Base-by-base conservation (phyloP, 2,888 invertebrate species). In the Hydroisotoma schaefferi region DNA sequence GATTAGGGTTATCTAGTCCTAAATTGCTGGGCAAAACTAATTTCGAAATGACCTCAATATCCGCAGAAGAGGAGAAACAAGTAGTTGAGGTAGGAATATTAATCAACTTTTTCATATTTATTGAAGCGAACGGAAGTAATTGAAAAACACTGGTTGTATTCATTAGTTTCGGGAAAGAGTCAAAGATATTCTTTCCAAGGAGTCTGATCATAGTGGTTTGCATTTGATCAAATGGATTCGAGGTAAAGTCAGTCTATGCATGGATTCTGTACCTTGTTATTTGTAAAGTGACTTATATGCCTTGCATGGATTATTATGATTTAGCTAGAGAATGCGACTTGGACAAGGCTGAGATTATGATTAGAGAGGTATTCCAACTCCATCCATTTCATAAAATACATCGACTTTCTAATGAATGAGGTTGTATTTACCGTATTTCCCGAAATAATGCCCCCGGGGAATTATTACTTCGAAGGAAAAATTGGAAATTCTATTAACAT, bases 351-450 rank as follows among this genome's bases (percentile, higher is more conserved):
- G 59, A 59, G 22, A 55, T 57, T n/a, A 59, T 63, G 59, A 10
- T 63, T 6, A 33, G 63, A 44, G 59, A 63, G 63, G 63, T 63
- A 33, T 10, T n/a, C n/a, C n/a, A n/a, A n/a, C n/a, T n/a, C n/a
- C n/a, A n/a, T n/a, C n/a, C 33, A 10, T 33, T 10, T 33, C 33
- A 33, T 33, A 10, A 33, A 33, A 33, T 33, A 8, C 33, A 10
- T 10, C 33, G 15, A 33, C 33, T 33, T 10, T 33, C 33, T 8
- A 33, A 33, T n/a, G n/a, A n/a, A n/a, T n/a, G n/a, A n/a, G n/a
- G n/a, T n/a, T n/a, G n/a, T n/a, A n/a, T n/a, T n/a, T n/a, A n/a
- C n/a, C n/a, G n/a, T n/a, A n/a, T n/a, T n/a, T n/a, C n/a, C n/a
- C n/a, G n/a, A n/a, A n/a, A n/a, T n/a, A n/a, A n/a, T n/a, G n/a